Evolutionary conservation across 2,797 vertebrate species (phyloP).

Genomic region (Masticophis lateralis): DNA sequence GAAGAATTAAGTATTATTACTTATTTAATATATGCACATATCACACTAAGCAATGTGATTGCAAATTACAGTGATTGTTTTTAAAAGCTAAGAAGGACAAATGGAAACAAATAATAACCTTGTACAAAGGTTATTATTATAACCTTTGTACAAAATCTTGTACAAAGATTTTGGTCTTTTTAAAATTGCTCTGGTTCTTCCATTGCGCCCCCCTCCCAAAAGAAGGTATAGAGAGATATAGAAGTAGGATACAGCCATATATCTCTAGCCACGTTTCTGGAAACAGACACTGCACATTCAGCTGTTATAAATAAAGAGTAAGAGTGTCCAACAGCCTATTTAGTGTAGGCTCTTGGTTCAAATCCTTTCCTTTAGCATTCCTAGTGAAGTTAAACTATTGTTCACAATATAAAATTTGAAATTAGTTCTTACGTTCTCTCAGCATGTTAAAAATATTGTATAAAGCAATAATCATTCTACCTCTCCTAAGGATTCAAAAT

Average conservation of each 20-base stretch:
- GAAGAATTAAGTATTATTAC: background rate
- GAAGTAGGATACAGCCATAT: background rate
- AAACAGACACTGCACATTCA: background rate
- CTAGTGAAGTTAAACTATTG: background rate
- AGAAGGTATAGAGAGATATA: background rate
- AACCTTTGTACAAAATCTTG: background rate
- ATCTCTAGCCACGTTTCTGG: background rate
- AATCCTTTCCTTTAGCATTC: background rate
- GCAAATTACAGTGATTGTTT: too few species aligned
- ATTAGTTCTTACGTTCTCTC: background rate
- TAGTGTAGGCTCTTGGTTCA: background rate
- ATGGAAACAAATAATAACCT: background rate
- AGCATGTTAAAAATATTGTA: background rate
- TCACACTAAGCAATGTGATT: too few species aligned
- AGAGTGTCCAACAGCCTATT: background rate
- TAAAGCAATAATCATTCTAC: background rate
- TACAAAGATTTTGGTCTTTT: background rate
- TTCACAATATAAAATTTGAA: background rate
- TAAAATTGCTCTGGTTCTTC: background rate
- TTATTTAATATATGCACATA: background rate
- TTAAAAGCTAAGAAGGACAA: background rate
- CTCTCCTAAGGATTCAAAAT: background rate
- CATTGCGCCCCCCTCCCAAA: background rate
- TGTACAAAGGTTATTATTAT: background rate
- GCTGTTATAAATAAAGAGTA: background rate